These are phyloP conservation scores for Anseranas semipalmata DNA, from an alignment of 2,113 vertebrate species.

Conservation along the genomic window DNA sequence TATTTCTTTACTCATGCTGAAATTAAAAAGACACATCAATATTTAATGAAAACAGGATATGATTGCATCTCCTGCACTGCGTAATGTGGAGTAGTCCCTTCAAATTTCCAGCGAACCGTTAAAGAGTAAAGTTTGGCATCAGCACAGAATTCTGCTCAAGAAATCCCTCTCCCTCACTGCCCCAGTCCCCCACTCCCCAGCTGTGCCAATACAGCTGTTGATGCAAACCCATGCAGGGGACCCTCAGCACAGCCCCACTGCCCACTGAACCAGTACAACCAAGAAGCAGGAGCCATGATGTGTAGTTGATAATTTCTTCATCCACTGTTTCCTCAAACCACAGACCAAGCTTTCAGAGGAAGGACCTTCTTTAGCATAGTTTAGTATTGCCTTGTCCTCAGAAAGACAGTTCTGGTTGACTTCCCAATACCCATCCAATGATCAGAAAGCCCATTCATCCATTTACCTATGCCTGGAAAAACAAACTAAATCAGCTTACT, in stretches of 20 bases:
- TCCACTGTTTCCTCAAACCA: neutral
- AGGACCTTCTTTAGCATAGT: neutral
- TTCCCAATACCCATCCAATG: neutral
- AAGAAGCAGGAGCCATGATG: rapidly evolving
- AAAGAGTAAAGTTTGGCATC: neutral
- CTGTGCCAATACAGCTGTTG: neutral
- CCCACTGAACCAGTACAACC: neutral
- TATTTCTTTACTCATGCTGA: neutral
- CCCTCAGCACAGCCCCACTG: neutral
- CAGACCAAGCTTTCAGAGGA: neutral
- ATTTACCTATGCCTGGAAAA: neutral
- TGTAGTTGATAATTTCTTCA: neutral
- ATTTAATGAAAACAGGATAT: neutral
- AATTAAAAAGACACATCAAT: neutral
- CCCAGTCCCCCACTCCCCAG: neutral
- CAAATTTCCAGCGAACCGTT: neutral
- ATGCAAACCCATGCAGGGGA: neutral
- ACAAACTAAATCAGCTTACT: neutral
- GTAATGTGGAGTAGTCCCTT: neutral
- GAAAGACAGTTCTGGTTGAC: neutral
- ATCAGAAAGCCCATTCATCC: neutral
- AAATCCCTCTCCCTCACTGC: neutral
- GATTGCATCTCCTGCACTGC: neutral
- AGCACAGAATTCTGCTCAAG: neutral
- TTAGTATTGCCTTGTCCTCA: neutral